These are phyloP conservation scores for Macroteleia sp. DNA, from an alignment of 2,888 invertebrate genomes.

Conservation along the genomic window DNA sequence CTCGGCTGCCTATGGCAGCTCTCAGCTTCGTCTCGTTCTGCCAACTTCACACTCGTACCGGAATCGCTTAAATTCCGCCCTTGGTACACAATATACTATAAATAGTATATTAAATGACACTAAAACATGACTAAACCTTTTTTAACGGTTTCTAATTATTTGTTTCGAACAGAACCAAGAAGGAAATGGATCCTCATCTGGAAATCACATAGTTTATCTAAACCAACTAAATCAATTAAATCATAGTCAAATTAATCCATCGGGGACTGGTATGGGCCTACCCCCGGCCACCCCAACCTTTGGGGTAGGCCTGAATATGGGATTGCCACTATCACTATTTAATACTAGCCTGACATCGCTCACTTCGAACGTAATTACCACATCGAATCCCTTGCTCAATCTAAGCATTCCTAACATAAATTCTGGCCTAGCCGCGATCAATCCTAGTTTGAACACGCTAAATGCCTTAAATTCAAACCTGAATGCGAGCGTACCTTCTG, in stretches of 20 bases:
- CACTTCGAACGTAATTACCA: conserved; percentile 83
- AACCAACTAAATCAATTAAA: conserved; percentile 83
- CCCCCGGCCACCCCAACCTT: conserved; percentile 84
- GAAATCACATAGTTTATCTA: conserved; percentile 83
- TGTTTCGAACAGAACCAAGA: conserved; percentile 82
- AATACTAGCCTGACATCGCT: conserved; percentile 82
- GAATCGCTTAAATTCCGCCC: too few species aligned
- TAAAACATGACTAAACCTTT: too few species aligned
- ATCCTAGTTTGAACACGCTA: conserved; percentile 80
- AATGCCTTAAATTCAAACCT: conserved; percentile 80
- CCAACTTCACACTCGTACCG: too few species aligned
- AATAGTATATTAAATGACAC: too few species aligned
- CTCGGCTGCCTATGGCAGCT: too few species aligned
- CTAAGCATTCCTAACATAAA: conserved; percentile 80
- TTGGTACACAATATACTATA: too few species aligned
- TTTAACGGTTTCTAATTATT: too few species aligned
- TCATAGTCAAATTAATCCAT: conserved; percentile 82
- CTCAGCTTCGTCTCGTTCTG: too few species aligned
- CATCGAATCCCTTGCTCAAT: conserved; percentile 83
- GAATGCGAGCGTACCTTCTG: conserved; percentile 79
- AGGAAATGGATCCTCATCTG: conserved; percentile 80
- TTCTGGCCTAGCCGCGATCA: conserved; percentile 80
- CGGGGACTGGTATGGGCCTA: conserved; percentile 84
- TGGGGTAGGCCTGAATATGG: conserved; percentile 84
- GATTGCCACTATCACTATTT: conserved; percentile 82